phyloP scores from a whole-genome alignment of 2,797 vertebrate genomes.

The Distichodus sexfasciatus region DNA sequence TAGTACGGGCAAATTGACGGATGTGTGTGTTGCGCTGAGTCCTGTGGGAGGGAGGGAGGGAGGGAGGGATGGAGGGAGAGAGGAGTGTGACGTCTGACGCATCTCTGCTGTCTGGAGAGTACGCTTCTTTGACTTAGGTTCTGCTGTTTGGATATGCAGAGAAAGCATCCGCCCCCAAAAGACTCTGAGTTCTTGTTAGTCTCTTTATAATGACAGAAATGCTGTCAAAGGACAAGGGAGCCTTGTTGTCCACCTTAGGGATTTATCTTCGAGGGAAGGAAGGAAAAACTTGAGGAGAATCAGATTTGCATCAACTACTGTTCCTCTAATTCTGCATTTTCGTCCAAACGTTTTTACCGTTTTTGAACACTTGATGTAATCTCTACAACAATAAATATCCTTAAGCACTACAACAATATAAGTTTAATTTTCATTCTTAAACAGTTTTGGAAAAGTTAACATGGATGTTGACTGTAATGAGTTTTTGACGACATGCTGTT shows the following conservation, averaged over 20 bases:
- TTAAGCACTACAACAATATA: too few species aligned
- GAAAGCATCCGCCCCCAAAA: constrained; percentile 15
- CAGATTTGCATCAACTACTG: background rate
- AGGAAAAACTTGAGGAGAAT: constrained; percentile 9
- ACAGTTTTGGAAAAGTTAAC: background rate
- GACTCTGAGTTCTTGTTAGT: constrained; percentile 30
- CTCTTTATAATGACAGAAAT: constrained; percentile 40
- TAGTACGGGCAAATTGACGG: background rate
- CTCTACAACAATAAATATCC: background rate
- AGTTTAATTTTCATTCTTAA: background rate
- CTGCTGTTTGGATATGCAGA: constrained; percentile 34
- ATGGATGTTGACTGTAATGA: background rate
- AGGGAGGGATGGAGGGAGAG: background rate
- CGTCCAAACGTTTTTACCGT: background rate
- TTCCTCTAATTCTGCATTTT: background rate
- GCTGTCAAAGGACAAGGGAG: constrained; percentile 38
- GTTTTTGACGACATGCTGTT: too few species aligned
- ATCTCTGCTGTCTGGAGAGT: constrained; percentile 23
- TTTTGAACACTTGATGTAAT: background rate
- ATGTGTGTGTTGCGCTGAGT: constrained; percentile 10
- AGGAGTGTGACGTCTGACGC: constrained; percentile 17
- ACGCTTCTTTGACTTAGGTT: constrained; percentile 15
- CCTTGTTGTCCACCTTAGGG: constrained; percentile 33
- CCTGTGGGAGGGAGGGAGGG: background rate
- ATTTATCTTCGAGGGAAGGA: constrained; percentile 8